Conservation (phyloP, 92 coral and sea anemone species). For the Zoanthus gigantus region DNA sequence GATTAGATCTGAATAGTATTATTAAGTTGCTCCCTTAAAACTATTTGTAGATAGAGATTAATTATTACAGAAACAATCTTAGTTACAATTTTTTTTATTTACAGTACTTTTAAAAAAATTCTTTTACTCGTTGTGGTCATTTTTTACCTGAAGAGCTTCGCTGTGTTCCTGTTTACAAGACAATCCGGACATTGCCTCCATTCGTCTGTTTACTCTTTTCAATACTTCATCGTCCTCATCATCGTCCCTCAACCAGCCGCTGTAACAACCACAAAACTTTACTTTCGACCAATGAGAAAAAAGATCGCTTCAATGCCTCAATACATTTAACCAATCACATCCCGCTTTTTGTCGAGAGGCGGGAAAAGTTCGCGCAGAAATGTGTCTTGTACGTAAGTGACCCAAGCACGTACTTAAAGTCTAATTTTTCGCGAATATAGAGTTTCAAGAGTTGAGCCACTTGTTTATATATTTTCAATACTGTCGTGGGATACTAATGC, state of each 20-base stretch:
- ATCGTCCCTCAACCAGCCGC: constrained; percentile 32
- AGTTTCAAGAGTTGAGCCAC: too few species aligned
- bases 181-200: constrained; percentile 45
- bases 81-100: too few species aligned
- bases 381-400: background rate
- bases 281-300: background rate
- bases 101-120: too few species aligned
- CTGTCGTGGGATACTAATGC: too few species aligned
- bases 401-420: background rate
- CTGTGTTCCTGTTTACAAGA: constrained; percentile 63
- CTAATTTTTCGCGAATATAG: too few species aligned
- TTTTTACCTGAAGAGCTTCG: constrained; percentile 48
- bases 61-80: too few species aligned
- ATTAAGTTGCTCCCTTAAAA: too few species aligned
- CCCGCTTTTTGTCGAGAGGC: background rate
- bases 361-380: constrained; percentile 5
- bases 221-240: constrained; percentile 31
- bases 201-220: constrained; percentile 23
- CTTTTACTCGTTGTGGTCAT: too few species aligned
- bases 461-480: too few species aligned
- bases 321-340: background rate
- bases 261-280: background rate
- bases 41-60: too few species aligned
- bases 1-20: too few species aligned
- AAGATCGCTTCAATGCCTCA: background rate